Base-by-base conservation (phyloP, 1,140 invertebrate species). In the Conus ventricosus region DNA sequence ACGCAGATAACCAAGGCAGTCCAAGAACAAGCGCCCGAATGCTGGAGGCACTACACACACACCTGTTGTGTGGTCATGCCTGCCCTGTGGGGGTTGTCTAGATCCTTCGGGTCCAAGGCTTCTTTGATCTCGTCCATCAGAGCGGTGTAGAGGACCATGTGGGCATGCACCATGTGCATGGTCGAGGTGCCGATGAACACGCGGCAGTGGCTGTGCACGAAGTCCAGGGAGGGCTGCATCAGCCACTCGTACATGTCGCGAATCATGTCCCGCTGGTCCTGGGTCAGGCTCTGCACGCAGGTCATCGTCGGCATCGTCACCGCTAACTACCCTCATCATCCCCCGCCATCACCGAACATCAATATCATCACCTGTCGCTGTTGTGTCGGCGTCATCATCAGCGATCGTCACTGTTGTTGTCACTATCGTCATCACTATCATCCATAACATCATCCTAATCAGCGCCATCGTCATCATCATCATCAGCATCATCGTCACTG, bases 151-250 rank as follows among this genome's bases (percentile, higher is more conserved):
- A 95, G 88, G 7, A 91, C 84, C 93, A 95, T 93, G 51, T 95
- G 85, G 2, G 93, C 93, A 87, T 93, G 92, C 11, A 95, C 94
- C 92, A 98, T 96, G 95, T 99, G 98, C 89, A 98, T 96, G 71
- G 98, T 97, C 0, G 97, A 98, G 0, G 97, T 96, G 80, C 96
- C 95, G 5, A 99, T 95, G 93, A 99, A 98, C 71, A 96, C 96
- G 89, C 96, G 96, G 94, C 98, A 98, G 11, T 39, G 67, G 82
- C 96, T 95, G 57, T 90, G 90, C 20, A 95, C 93, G 89, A 95
- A 95, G 75, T 94, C 92, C 67, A 95, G 90, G 78, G 93, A 94
- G 5, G 95, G 95, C 76, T 95, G 92, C 15, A 98, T 88, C 82
- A 95, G 91, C 88, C 93, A 93, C 53, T 93, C 88, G 53, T 92